Evolutionary conservation across 2,888 invertebrate species (phyloP), one percentile per base, ranked within the genome.

Genomic region (Tenodera sinensis): DNA sequence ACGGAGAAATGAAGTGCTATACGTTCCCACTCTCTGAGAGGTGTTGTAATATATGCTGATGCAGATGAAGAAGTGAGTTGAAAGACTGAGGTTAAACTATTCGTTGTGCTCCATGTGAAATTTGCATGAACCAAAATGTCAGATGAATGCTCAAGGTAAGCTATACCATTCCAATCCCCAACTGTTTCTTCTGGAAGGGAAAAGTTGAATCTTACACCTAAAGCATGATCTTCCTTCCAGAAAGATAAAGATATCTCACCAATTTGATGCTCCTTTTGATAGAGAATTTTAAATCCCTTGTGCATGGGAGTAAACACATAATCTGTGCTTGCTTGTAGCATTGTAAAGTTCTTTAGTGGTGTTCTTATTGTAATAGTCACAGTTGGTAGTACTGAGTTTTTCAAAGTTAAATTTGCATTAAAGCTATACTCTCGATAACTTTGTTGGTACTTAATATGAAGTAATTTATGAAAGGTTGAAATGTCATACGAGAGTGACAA

Each of bases 1-100:
- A 91, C 90, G 28, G 90, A 30, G 14, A 89, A 89, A 25, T 90
- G 87, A 6, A 91, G 87, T n/a, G 90, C 85, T 27, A 91, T 89
- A 3, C 89, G 89, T 34, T 90, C 84, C 30, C 91, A 91, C 20
- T 90, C 84, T 25, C 91, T 89, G 27, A 91, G 84, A 8, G 91
- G 91, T 14, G 91, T 90, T 81, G 89, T 89, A 14, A 91, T 83
- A 20, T 89, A 83, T 12, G 91, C 88, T 71, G 28, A 83, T 4
- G 85, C 25, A 71, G 84, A 83, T 15, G 12, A 47, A 84, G 84
- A 47, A 42, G 47, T 28, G 28, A 87, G 30, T 42, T n/a, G 81
- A 15, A 89, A 28, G 34, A 30, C 28, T 82, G 54, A 71, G 20
- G 81, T n/a, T 28, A 88, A 83, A 14, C 27, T n/a, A 6, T 87